phyloP scores from a whole-genome alignment of 2,113 vertebrate species.

The Ornithorhynchus anatinus region DNA sequence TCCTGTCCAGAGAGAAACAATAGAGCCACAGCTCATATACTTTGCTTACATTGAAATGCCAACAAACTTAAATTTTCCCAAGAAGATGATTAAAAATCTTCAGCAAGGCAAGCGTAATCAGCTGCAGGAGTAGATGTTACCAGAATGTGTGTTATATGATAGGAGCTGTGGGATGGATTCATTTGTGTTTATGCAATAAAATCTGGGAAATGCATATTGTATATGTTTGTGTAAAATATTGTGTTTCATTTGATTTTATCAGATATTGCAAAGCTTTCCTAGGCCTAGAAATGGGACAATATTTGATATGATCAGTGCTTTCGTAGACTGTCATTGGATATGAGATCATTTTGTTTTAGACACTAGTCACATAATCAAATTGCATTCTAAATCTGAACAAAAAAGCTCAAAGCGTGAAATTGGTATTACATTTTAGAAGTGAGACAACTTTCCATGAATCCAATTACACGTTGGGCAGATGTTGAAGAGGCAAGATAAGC shows the following conservation, averaged over 20 bases:
- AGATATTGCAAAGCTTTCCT: not conserved
- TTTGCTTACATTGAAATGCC: constrained; percentile 17
- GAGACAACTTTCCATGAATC: not conserved
- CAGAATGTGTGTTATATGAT: not conserved
- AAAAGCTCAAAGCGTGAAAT: not conserved
- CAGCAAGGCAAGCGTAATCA: not conserved
- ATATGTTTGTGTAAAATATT: not conserved
- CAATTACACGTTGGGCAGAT: not conserved
- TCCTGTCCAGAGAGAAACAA: constrained; percentile 24
- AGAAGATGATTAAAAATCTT: not conserved
- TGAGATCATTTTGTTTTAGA: not conserved
- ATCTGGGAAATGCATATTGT: not conserved
- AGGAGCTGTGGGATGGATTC: not conserved
- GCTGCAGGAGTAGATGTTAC: not conserved
- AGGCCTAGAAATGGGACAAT: constrained; percentile 1
- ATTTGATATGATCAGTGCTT: constrained; percentile 25
- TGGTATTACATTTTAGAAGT: constrained; percentile 5
- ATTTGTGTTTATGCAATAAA: not conserved
- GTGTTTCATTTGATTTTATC: constrained; percentile 15
- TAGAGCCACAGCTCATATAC: not conserved
- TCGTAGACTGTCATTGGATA: not conserved
- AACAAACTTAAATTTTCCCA: constrained; percentile 6
- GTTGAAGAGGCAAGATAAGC: not conserved
- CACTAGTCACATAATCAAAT: not conserved
- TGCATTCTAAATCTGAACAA: not conserved